Conservation (phyloP, 2,113 vertebrate species). For the Crotalus viridis region DNA sequence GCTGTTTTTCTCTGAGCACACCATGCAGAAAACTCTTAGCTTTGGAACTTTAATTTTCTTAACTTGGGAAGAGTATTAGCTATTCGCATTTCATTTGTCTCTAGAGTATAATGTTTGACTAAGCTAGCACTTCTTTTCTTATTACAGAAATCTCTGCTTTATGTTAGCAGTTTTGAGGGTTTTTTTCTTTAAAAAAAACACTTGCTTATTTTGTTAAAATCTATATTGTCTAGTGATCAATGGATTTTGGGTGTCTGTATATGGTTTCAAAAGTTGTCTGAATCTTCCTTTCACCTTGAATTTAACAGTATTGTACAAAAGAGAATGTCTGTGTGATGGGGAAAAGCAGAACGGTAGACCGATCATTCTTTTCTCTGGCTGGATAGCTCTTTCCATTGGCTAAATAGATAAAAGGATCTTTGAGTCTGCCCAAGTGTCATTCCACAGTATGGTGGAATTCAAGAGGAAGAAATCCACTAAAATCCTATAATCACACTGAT, state of each 20-base stretch:
- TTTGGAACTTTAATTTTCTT: constrained; percentile 23
- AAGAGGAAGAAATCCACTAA: not conserved
- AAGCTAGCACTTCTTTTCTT: constrained; percentile 7
- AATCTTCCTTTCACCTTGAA: not conserved
- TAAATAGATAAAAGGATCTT: not conserved
- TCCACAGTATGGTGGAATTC: not conserved
- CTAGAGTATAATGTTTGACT: constrained; percentile 4
- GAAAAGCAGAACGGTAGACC: not conserved
- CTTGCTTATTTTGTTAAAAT: constrained; percentile 6
- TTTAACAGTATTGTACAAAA: not conserved
- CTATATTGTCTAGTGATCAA: not conserved
- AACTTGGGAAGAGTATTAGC: constrained; percentile 26
- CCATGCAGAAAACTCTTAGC: not conserved
- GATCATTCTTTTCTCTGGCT: not conserved
- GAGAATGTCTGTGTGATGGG: not conserved
- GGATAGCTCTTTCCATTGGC: not conserved
- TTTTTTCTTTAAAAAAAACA: constrained; percentile 1
- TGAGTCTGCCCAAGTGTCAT: not conserved
- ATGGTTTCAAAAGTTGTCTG: constrained; percentile 18
- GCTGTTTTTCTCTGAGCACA: not conserved
- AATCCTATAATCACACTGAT: not conserved
- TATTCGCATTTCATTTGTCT: constrained; percentile 21
- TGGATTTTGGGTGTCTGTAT: not conserved
- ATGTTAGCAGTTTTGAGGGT: not conserved
- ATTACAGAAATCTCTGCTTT: not conserved